Percentiles rank a stretch among this genome's conserved stretches.
Conservation (phyloP, 2,888 invertebrate species). For the Tholera decimalis region DNA sequence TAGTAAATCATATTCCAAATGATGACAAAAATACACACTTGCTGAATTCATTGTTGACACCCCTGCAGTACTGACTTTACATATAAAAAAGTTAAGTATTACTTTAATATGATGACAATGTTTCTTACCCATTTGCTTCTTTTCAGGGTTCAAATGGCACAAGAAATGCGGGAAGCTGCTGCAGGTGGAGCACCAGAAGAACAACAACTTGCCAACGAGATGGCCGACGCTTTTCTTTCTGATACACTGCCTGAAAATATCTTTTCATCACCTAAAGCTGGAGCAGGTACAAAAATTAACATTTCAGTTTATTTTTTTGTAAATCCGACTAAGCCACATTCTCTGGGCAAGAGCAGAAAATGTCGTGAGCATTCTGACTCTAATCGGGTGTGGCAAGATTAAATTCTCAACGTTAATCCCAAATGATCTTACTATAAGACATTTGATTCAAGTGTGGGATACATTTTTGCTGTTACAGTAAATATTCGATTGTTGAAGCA, state of each 20-base stretch:
- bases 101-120: too few species aligned
- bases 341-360: conserved; percentile 90
- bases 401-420: conserved; percentile 89
- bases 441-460: conserved; percentile 89
- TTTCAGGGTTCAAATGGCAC: conserved; percentile 97
- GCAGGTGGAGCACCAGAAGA: conserved; percentile 96
- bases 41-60: conserved; percentile 83
- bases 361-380: conserved; percentile 83
- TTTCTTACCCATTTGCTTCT: conserved; percentile 13
- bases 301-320: neutral
- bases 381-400: conserved; percentile 89
- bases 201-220: conserved; percentile 98
- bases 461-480: conserved; percentile 71
- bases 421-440: conserved; percentile 82
- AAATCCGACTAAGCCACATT: conserved; percentile 78
- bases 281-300: conserved; percentile 87
- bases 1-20: conserved; percentile 56
- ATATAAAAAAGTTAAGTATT: neutral
- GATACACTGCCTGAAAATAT: conserved; percentile 98
- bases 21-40: conserved; percentile 85
- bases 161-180: conserved; percentile 99
- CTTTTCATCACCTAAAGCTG: conserved; percentile 99
- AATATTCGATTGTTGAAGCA: neutral
- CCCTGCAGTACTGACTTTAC: conserved; percentile 87
- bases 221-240: conserved; percentile 99